Base-by-base conservation (phyloP, 2,888 invertebrate species). In the Chromoteleia sp. region DNA sequence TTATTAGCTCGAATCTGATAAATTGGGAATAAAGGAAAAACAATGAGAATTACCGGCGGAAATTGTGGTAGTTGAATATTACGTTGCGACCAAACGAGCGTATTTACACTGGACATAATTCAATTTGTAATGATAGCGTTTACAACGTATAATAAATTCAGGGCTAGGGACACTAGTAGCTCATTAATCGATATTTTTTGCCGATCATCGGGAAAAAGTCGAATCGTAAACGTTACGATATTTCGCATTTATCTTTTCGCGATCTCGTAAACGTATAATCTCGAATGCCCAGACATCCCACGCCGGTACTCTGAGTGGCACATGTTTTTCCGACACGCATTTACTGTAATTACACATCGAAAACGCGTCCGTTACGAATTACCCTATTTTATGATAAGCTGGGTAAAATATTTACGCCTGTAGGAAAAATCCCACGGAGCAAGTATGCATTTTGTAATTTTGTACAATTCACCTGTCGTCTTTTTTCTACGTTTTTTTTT, bases 401-500 rank as follows among this genome's bases (percentile, higher is more conserved):
- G 33, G 39, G 14, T 58, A 50, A 41, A 63, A 48, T 68, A 63
- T 74, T 70, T 59, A 17, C 45, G 59, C 59, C 79, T 67, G 52
- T 73, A 74, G 73, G 61, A 54, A 74, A 67, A 74, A 61, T 74
- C 63, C 48, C 71, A 71, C 54, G 61, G 19, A 39, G 30, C 77
- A 77, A 63, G 77, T 65, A 71, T 36, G n/a, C 43, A 78, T 78
- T 77, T 77, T 70, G 63, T 63, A 70, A 70, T 77, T 71, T 78
- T 39, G 71, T 41, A 43, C 56, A 17, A 71, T 54, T 56, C 68
- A 10, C 21, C 15, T 17, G 21, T 2, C 25, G 7, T 12, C 8
- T 65, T 21, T 41, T 36, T 52, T 25, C 5, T 33, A 12, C 14
- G 3, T 52, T 0, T 19, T 10, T 52, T 21, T 43, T 21, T 45